Conservation (phyloP, 2,888 invertebrate species). For the Chrysina gloriosa region DNA sequence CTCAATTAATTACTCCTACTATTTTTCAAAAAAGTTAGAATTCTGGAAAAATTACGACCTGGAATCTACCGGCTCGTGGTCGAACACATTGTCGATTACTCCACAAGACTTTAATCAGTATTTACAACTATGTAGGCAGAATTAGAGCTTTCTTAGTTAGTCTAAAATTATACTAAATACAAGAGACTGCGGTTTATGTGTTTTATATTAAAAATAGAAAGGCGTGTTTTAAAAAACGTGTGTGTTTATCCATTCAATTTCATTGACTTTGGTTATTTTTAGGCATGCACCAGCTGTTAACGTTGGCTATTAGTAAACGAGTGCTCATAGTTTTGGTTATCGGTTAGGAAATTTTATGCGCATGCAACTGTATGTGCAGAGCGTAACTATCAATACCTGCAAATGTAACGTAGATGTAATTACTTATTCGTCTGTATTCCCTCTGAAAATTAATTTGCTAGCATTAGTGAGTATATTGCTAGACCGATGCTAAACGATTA, state of each 20-base stretch:
- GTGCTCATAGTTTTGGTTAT: background rate
- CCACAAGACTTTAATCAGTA: constrained; percentile 63
- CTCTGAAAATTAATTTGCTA: too few relatives aligned
- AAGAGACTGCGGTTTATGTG: background rate
- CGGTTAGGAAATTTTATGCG: background rate
- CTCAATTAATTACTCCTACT: background rate
- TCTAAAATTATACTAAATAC: background rate
- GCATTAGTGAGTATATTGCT: too few relatives aligned
- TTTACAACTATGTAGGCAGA: background rate
- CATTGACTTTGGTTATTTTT: constrained; percentile 14
- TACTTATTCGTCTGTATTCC: too few relatives aligned
- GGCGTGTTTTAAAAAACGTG: background rate
- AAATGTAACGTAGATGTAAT: too few relatives aligned
- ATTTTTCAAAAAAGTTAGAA: constrained; percentile 53
- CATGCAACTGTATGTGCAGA: background rate
- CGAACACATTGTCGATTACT: constrained; percentile 71
- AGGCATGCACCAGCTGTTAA: constrained; percentile 1
- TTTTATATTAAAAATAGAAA: constrained; percentile 5
- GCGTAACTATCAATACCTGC: too few relatives aligned
- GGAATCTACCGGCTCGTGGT: constrained; percentile 70
- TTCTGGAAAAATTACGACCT: constrained; percentile 69
- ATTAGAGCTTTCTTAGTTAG: background rate
- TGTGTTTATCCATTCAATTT: constrained; percentile 2
- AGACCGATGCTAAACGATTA: too few relatives aligned
- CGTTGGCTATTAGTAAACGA: constrained; percentile 4